Conservation (phyloP, 2,113 vertebrate species). For the Mesitornis unicolor region DNA sequence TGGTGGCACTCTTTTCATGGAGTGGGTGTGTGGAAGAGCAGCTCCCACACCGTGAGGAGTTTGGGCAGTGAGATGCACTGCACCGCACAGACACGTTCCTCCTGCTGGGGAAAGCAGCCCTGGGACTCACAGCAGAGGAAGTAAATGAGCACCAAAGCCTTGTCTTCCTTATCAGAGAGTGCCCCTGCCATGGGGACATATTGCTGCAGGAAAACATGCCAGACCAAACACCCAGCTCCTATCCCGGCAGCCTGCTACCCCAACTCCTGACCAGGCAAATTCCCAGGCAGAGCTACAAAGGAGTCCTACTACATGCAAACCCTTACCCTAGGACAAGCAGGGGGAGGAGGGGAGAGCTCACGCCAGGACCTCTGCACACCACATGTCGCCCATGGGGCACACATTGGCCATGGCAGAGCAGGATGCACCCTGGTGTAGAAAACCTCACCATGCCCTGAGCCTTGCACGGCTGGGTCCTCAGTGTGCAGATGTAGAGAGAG, state of each 20-base stretch:
- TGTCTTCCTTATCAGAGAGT: accelerated
- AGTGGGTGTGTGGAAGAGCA: not conserved
- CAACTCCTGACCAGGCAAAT: not conserved
- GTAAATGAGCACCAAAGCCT: not conserved
- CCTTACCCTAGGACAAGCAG: not conserved
- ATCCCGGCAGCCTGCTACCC: accelerated
- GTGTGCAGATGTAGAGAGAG: not conserved
- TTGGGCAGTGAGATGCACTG: not conserved
- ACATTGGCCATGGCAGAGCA: not conserved
- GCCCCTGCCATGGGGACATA: accelerated
- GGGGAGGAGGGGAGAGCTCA: accelerated
- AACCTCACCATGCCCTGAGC: not conserved
- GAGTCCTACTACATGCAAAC: not conserved
- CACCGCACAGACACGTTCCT: accelerated
- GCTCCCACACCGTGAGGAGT: accelerated
- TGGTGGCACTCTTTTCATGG: not conserved
- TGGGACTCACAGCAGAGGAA: not conserved
- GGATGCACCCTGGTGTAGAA: not conserved
- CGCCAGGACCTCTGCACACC: not conserved
- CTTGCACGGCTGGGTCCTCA: accelerated
- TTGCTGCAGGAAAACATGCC: not conserved
- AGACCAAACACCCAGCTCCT: not conserved
- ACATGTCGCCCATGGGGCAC: not conserved
- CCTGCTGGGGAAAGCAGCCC: not conserved
- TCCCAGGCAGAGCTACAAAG: not conserved